phyloP scores from a whole-genome alignment of 2,113 vertebrate species.

The Halcyon senegalensis region DNA sequence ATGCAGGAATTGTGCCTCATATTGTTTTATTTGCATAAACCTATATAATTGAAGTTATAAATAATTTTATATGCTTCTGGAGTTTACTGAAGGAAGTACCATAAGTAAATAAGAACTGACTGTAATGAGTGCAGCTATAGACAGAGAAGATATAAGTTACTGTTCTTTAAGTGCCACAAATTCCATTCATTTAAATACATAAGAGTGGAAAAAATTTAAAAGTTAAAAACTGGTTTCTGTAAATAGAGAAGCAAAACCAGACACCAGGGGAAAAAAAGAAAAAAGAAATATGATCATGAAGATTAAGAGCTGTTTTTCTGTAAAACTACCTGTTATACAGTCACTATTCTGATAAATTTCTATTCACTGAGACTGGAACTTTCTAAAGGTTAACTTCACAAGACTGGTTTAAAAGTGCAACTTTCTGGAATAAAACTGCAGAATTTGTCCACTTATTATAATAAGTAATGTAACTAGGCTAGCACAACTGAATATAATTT shows the following conservation, averaged over 20 bases:
- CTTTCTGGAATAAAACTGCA: background rate
- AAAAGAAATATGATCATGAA: background rate
- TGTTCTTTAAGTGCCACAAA: background rate
- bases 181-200: background rate
- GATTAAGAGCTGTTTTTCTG: background rate
- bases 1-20: background rate
- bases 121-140: background rate
- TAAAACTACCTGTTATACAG: background rate
- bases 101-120: background rate
- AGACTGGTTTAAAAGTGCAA: background rate
- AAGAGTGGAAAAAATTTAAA: background rate
- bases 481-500: background rate
- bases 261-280: background rate
- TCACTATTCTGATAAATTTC: background rate
- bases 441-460: background rate
- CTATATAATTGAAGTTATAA: background rate
- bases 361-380: background rate
- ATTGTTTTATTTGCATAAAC: background rate
- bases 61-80: rapidly evolving
- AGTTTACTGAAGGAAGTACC: background rate
- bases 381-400: background rate
- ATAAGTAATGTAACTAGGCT: background rate
- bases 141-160: background rate
- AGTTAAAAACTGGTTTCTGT: background rate
- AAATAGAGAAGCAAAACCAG: background rate